Conservation (phyloP, 2,113 vertebrate genomes). For the Mesembrinibis cayennensis region DNA sequence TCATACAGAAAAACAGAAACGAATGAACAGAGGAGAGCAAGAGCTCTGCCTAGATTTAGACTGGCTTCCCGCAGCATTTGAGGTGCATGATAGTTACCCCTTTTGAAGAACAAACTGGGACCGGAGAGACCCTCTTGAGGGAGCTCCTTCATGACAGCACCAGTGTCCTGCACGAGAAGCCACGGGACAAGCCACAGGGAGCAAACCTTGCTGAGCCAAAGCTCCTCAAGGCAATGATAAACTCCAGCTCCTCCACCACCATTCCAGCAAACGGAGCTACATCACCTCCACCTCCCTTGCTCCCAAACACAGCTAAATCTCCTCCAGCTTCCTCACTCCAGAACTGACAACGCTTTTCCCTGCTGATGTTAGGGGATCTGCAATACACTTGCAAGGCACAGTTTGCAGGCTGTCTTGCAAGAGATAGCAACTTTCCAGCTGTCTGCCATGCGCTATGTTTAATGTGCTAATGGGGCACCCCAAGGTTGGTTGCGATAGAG, state of each 20-base stretch:
- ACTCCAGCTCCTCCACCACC: background rate
- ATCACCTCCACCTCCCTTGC: background rate
- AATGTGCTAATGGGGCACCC: conserved; percentile 5
- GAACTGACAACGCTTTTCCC: background rate
- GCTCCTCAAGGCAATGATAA: background rate
- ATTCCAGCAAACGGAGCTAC: background rate
- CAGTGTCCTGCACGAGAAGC: background rate
- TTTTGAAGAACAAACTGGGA: background rate
- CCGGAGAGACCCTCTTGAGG: background rate
- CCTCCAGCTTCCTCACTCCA: background rate
- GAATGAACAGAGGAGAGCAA: background rate
- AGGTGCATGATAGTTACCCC: accelerated
- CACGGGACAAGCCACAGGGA: background rate
- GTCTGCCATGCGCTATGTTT: background rate
- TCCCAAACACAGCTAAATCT: background rate
- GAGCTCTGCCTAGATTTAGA: background rate
- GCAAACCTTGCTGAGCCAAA: background rate
- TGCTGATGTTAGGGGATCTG: background rate
- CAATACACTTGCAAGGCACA: background rate
- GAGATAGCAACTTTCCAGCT: background rate
- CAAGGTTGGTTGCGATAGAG: background rate
- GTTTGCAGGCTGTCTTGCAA: background rate
- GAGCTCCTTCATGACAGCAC: background rate
- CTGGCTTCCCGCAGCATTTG: no score
- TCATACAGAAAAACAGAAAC: background rate